Base-by-base conservation (phyloP, 2,797 vertebrate genomes). In the Megalops cyprinoides region DNA sequence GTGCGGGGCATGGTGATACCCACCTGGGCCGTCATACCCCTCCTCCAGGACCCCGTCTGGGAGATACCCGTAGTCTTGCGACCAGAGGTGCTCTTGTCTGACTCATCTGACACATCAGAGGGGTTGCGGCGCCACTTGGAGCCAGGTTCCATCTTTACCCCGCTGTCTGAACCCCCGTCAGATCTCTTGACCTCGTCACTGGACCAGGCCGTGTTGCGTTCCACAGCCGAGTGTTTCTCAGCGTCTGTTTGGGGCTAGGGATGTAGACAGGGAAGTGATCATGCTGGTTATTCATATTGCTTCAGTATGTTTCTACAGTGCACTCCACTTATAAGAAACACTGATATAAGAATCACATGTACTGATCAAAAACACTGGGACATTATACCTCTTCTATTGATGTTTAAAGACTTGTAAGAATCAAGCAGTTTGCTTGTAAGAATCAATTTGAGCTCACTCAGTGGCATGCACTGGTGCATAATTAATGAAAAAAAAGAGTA, bases 11-110 rank as follows among this genome's bases (percentile, higher is more conserved):
- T 83, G 1, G 97, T 98, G 90, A 99, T 95, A 90, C 97, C 98
- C 88, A 99, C 96, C 91, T 99, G 97, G 49, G 97, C 93, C 0
- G 94, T 98, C 97, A 98, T 97, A 89, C 98, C 98, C 75, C 97
- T 91, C 87, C 97, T 94, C 98, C 97, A 99, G 1, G 98, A 99
- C 81, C 97, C 97, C 0, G 98, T 99, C 91, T 98, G 97, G 0
- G 96, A 96, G 90, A 96, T 91, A 9, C 94, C 94, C 0, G 96
- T 85, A 71, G 92, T 95, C 92, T 96, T 98, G 89, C 95, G 94
- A 46, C 95, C 96, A 0, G 96, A 96, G 0, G 94, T 92, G 82
- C 97, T 96, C 86, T 97, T 98, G 89, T 99, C 97, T 0, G 97
- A 98, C 90, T 99, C 97, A 1, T 99, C 98, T 0, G 97, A 98